A percentile compares a stretch with the other conserved stretches of the same genome.
phyloP scores from a whole-genome alignment of 2,113 vertebrate genomes.

The Paramormyrops kingsleyae region DNA sequence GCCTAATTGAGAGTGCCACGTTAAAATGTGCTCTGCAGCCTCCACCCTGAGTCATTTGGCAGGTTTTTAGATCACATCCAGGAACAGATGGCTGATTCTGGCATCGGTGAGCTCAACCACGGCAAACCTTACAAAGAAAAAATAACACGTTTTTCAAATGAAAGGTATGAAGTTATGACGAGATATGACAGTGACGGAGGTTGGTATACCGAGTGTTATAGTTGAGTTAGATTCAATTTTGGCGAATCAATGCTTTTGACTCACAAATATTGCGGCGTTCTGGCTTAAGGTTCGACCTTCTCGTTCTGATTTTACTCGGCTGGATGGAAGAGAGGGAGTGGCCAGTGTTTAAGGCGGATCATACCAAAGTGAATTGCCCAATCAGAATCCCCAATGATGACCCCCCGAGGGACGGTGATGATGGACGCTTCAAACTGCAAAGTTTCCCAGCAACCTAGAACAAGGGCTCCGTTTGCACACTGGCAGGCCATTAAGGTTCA shows the following conservation, averaged over 20 bases:
- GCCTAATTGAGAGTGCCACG: not conserved
- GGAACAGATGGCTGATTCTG: not conserved
- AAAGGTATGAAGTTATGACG: not conserved
- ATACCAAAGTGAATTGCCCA: not conserved
- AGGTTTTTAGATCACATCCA: conserved; percentile 10
- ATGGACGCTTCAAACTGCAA: not conserved
- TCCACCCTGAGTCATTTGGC: not conserved
- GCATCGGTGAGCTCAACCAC: not conserved
- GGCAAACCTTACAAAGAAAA: not conserved
- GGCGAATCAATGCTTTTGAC: not conserved
- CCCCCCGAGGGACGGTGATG: not conserved
- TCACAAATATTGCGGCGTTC: not conserved
- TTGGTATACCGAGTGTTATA: not conserved
- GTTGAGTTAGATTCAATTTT: not conserved
- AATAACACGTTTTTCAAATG: not conserved
- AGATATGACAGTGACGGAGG: not conserved
- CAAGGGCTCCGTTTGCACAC: not conserved
- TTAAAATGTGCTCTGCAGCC: not conserved
- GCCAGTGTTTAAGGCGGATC: not conserved
- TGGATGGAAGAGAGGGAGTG: conserved; percentile 1
- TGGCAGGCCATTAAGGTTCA: not conserved
- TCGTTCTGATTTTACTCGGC: not conserved
- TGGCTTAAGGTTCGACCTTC: not conserved
- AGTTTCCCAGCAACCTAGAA: not conserved
- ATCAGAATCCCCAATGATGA: not conserved